Evolutionary conservation across 2,113 vertebrate species (phyloP).

Genomic region (Melanerpes aurifrons): DNA sequence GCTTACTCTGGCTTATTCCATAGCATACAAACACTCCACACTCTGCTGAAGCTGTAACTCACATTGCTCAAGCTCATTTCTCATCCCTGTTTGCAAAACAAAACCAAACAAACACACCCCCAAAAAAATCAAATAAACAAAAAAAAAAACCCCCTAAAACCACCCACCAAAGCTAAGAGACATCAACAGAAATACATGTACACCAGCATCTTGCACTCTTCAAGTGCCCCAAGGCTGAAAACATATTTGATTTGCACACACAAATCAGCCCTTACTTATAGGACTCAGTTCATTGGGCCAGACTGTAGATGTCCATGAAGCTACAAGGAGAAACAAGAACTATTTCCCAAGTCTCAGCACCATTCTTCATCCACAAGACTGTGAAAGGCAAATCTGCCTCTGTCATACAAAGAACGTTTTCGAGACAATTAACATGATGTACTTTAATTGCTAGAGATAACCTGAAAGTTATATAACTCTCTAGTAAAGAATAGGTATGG

Average conservation of each 20-base stretch:
- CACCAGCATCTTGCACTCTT: not conserved
- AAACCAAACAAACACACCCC: not conserved
- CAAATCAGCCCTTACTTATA: not conserved
- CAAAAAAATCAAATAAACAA: too few relatives aligned
- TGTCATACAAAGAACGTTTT: fast-evolving
- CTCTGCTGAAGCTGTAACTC: not conserved
- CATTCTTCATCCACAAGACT: not conserved
- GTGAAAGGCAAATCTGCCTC: not conserved
- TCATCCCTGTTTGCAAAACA: not conserved
- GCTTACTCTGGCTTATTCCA: not conserved
- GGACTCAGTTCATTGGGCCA: not conserved
- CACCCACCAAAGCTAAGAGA: too few relatives aligned
- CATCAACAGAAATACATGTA: not conserved
- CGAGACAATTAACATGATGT: not conserved
- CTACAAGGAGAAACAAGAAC: not conserved
- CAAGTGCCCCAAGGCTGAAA: not conserved
- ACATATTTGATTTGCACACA: not conserved
- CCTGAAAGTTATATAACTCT: not conserved
- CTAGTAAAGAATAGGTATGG: not conserved
- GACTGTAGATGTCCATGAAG: not conserved
- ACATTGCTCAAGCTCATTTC: not conserved
- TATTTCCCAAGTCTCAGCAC: not conserved
- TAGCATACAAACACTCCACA: not conserved
- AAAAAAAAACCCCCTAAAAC: too few relatives aligned
- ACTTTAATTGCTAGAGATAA: not conserved